Percentiles rank a stretch among this genome's conserved stretches.
phyloP scores from a whole-genome alignment of 2,113 vertebrate species.

The Heterotis niloticus region DNA sequence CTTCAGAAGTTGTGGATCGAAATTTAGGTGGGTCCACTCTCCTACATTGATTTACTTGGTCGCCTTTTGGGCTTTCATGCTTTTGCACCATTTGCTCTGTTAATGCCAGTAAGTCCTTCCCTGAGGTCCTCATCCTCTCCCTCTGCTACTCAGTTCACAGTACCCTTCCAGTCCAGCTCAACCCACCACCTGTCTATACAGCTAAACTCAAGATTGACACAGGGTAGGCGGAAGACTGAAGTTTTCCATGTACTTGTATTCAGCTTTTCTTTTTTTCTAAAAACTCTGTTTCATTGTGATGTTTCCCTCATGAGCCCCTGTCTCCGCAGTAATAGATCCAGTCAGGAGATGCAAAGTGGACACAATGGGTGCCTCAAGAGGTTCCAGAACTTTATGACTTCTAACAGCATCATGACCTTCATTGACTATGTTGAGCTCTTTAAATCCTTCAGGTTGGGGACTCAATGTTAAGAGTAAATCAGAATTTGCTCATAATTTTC shows the following conservation, averaged over 20 bases:
- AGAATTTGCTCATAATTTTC: no score
- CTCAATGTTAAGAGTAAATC: no score
- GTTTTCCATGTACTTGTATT: neutral
- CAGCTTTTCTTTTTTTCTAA: neutral
- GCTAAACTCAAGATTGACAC: constrained; percentile 71
- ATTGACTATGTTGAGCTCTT: constrained; percentile 96
- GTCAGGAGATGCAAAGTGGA: constrained; percentile 89
- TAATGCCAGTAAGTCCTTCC: no score
- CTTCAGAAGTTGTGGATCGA: constrained; percentile 79
- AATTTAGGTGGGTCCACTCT: constrained; percentile 70
- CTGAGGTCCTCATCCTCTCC: constrained; percentile 57
- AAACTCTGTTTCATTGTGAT: neutral
- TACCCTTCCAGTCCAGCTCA: constrained; percentile 71
- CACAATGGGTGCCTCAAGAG: constrained; percentile 86
- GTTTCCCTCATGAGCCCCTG: neutral
- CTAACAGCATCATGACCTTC: constrained; percentile 94
- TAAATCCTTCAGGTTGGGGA: constrained; percentile 96
- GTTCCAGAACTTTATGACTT: constrained; percentile 94
- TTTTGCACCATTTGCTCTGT: no score
- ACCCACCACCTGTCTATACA: constrained; percentile 83
- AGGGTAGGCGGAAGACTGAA: constrained; percentile 63
- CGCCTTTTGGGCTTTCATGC: no score
- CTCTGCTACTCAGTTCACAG: constrained; percentile 59
- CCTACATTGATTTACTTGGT: constrained; percentile 38
- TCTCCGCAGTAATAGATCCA: constrained; percentile 78